Evolutionary conservation across 2,888 invertebrate species (phyloP).

Genomic region (Girardia tigrina): DNA sequence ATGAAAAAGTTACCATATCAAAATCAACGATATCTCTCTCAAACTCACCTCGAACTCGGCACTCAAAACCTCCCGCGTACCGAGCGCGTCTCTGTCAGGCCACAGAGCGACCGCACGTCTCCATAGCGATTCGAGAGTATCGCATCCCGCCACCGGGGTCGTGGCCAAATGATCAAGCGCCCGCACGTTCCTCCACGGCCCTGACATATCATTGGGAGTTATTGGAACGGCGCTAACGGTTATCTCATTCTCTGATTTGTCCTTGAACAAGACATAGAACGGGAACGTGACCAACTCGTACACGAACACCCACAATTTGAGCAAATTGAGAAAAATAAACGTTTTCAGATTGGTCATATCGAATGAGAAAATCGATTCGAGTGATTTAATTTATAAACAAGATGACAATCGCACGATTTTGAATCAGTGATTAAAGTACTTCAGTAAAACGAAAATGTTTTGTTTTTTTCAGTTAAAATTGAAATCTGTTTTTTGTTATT

Average conservation of each 20-base stretch:
- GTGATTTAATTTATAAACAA: background rate
- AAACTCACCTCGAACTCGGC: constrained; percentile 68
- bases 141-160: constrained; percentile 45
- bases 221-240: constrained; percentile 38
- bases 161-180: constrained; percentile 41
- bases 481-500: too few relatives aligned
- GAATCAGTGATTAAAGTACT: background rate
- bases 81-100: constrained; percentile 64
- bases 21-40: too few relatives aligned
- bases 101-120: constrained; percentile 64
- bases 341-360: background rate
- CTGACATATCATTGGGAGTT: constrained; percentile 39
- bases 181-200: constrained; percentile 42
- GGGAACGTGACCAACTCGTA: background rate
- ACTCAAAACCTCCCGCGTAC: constrained; percentile 70
- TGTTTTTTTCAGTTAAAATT: too few relatives aligned
- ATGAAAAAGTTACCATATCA: too few relatives aligned
- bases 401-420: background rate
- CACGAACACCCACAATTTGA: background rate
- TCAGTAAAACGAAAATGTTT: background rate
- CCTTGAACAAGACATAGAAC: background rate
- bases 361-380: background rate
- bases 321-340: background rate
- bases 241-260: background rate
- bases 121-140: constrained; percentile 58